Percentiles rank a stretch among this genome's conserved stretches.
These are phyloP conservation scores for Drosophila borborema DNA, from an alignment of 2,888 invertebrate genomes.

Conservation along the genomic window DNA sequence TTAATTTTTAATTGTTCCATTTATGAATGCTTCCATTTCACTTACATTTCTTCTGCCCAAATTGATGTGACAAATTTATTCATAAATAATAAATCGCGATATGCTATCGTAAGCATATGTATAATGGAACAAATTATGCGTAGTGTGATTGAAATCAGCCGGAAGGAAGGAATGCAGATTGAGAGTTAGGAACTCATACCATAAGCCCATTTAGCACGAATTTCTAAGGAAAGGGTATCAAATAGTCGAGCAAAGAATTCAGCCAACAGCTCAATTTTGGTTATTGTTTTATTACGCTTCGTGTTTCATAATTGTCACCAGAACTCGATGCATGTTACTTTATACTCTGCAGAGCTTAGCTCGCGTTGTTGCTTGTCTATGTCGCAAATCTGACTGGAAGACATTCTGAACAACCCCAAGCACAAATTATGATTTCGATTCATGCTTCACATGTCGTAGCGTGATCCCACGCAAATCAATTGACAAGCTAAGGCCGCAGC, in stretches of 20 bases:
- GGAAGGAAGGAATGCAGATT: background rate
- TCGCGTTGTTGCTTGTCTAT: constrained; percentile 2
- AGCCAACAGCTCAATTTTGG: background rate
- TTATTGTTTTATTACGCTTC: background rate
- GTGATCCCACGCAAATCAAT: constrained; percentile 61
- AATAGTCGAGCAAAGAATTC: background rate
- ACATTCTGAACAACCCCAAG: constrained; percentile 13
- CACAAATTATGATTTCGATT: constrained; percentile 72
- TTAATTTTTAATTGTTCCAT: background rate
- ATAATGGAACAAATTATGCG: background rate
- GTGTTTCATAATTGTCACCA: background rate
- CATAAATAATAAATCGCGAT: background rate
- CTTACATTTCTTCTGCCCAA: background rate
- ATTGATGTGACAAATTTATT: background rate
- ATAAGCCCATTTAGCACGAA: background rate
- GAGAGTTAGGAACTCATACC: background rate
- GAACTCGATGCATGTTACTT: background rate
- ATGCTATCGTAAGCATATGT: background rate
- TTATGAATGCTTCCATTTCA: background rate
- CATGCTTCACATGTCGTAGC: constrained; percentile 45
- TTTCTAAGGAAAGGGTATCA: background rate
- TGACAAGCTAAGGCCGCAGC: constrained; percentile 60
- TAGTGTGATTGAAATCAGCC: background rate
- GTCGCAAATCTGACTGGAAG: constrained; percentile 4
- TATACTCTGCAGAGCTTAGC: background rate